These are phyloP conservation scores for Aviceda subcristata DNA, from an alignment of 2,113 vertebrate species.

Conservation along the genomic window DNA sequence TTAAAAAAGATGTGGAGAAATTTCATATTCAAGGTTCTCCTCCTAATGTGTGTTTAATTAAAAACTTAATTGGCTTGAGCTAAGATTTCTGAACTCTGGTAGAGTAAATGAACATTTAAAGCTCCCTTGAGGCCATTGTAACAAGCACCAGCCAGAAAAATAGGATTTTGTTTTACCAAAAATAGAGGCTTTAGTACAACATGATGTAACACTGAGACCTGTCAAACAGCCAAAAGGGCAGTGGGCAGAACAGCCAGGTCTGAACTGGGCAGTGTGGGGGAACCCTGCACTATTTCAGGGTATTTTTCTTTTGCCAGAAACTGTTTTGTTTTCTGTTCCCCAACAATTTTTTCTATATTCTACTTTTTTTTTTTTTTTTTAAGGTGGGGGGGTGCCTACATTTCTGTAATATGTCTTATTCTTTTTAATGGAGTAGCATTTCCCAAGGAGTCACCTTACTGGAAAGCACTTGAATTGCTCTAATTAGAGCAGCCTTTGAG, in stretches of 20 bases:
- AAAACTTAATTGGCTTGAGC: conserved; percentile 9
- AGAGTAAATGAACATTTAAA: background rate
- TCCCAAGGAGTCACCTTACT: background rate
- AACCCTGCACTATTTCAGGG: background rate
- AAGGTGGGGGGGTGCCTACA: background rate
- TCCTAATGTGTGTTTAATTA: background rate
- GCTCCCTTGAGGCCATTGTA: background rate
- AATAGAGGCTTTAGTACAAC: background rate
- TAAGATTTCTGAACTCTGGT: background rate
- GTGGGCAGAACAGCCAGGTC: background rate
- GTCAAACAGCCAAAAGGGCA: background rate
- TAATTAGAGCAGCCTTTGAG: background rate
- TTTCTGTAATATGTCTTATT: background rate
- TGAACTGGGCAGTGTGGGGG: background rate
- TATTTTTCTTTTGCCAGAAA: background rate
- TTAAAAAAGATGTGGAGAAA: background rate
- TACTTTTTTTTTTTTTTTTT: background rate
- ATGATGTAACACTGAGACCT: background rate
- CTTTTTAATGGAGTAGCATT: background rate
- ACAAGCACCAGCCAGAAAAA: background rate
- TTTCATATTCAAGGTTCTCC: background rate
- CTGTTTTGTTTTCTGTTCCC: background rate
- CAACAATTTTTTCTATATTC: background rate
- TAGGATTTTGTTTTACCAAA: background rate
- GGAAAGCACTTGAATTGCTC: background rate